Conservation (phyloP, 23 tunicate genomes). For the Aplidium turbinatum region DNA sequence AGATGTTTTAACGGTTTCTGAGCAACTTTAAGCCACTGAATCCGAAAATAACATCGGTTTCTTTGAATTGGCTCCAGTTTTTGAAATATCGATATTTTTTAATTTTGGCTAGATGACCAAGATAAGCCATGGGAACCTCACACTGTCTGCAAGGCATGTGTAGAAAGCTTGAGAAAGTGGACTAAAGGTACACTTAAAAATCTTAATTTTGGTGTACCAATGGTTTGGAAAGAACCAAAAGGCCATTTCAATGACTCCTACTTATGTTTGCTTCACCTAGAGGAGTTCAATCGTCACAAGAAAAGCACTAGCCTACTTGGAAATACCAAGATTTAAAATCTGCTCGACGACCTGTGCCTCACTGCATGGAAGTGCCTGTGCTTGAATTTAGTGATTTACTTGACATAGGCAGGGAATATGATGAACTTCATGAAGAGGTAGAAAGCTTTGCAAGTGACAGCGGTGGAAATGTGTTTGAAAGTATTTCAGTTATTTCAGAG, state of each 20-base stretch:
- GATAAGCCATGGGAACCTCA: conserved; percentile 20
- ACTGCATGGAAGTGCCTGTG: conserved; percentile 9
- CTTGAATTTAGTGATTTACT: too few species aligned
- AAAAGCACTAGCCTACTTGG: not conserved
- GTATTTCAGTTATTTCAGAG: too few species aligned
- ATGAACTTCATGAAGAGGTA: too few species aligned
- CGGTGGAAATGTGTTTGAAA: too few species aligned
- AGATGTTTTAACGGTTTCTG: too few species aligned
- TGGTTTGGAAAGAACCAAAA: conserved; percentile 12
- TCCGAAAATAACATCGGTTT: too few species aligned
- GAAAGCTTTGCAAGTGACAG: too few species aligned
- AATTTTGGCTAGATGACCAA: conserved; percentile 7
- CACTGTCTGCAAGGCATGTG: conserved; percentile 13
- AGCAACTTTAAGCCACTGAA: too few species aligned
- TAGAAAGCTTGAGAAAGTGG: conserved; percentile 21
- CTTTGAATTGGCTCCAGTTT: too few species aligned
- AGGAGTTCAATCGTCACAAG: not conserved
- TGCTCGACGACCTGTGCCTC: conserved; percentile 18
- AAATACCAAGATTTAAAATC: not conserved
- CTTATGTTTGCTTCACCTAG: conserved; percentile 19
- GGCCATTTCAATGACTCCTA: conserved; percentile 18
- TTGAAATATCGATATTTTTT: too few species aligned
- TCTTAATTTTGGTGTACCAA: conserved; percentile 11
- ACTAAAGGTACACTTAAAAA: conserved; percentile 11
- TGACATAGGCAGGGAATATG: too few species aligned